A percentile compares a stretch with the other conserved stretches of the same genome.
These are phyloP conservation scores for Nothura maculosa DNA, from an alignment of 2,797 vertebrate genomes.

Conservation along the genomic window DNA sequence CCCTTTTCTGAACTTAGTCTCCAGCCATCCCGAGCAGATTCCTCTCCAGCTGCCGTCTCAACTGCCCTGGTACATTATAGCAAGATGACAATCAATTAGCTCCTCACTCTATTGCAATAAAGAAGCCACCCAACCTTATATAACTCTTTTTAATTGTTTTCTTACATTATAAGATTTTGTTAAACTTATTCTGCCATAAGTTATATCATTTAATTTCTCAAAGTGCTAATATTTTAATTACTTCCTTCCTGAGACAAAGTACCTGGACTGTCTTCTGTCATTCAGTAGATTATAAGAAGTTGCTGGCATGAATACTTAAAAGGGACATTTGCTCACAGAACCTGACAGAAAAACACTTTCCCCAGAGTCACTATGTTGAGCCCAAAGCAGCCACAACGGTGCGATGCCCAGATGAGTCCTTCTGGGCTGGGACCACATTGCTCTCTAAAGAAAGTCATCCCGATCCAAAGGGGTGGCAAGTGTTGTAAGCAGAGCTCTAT, in stretches of 20 bases:
- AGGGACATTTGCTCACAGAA: constrained; percentile 38
- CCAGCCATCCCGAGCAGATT: constrained; percentile 24
- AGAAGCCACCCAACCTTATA: constrained; percentile 77
- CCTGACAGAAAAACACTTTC: constrained; percentile 53
- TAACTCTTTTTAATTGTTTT: constrained; percentile 88
- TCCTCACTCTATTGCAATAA: constrained; percentile 80
- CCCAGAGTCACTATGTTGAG: constrained; percentile 24
- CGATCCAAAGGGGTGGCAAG: fast-evolving
- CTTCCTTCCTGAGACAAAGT: constrained; percentile 86
- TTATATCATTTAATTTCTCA: constrained; percentile 85
- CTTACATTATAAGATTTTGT: constrained; percentile 81
- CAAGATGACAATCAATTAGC: constrained; percentile 83
- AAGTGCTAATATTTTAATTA: constrained; percentile 86
- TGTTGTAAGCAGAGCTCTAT: neutral
- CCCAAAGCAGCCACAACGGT: constrained; percentile 12
- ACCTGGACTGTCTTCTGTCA: constrained; percentile 60
- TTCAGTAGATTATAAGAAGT: constrained; percentile 69
- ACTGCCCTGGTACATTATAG: constrained; percentile 67
- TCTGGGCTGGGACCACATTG: fast-evolving
- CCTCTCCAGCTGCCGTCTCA: constrained; percentile 38
- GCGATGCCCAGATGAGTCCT: neutral
- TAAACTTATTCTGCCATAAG: constrained; percentile 82
- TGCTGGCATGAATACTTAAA: constrained; percentile 77
- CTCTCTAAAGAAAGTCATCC: neutral
- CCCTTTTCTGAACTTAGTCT: neutral